Evolutionary conservation across 2,797 vertebrate genomes (phyloP).

Genomic region (Helostoma temminkii): DNA sequence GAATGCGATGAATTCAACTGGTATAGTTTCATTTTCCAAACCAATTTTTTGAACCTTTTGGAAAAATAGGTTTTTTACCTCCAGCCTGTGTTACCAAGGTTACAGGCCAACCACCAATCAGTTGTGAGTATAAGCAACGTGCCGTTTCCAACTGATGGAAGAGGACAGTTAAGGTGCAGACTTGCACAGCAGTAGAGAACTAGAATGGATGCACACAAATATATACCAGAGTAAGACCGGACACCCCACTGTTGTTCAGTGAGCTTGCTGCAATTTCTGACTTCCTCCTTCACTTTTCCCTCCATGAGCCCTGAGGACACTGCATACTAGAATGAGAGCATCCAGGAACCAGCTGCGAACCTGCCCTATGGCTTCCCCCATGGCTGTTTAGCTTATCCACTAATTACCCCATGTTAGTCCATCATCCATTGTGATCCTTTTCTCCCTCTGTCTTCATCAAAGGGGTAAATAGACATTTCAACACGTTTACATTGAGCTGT

Average conservation of each 20-base stretch:
- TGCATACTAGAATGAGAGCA: conserved; percentile 31
- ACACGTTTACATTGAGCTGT: conserved; percentile 32
- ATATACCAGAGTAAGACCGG: conserved; percentile 13
- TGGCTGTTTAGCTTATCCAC: conserved; percentile 65
- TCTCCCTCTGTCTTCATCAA: conserved; percentile 10
- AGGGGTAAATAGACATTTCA: conserved; percentile 36
- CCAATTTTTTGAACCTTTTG: conserved; percentile 26
- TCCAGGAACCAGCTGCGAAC: conserved; percentile 58
- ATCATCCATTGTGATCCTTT: conserved; percentile 30
- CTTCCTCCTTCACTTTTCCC: conserved; percentile 13
- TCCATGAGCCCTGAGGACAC: conserved; percentile 45
- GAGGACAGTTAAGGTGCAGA: conserved; percentile 54
- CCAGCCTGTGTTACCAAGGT: conserved; percentile 73
- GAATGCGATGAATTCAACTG: conserved; percentile 21
- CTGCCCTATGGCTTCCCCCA: conserved; percentile 55
- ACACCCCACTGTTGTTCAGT: conserved; percentile 39
- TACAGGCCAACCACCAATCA: conserved; percentile 73
- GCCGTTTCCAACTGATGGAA: conserved; percentile 42
- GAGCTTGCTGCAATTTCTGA: conserved; percentile 40
- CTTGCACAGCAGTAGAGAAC: conserved; percentile 19
- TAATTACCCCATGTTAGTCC: conserved; percentile 68
- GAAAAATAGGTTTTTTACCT: conserved; percentile 14
- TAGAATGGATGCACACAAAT: conserved; percentile 1
- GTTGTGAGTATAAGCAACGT: conserved; percentile 58
- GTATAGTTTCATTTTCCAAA: conserved; percentile 43